Conservation (phyloP, 2,113 vertebrate genomes). For the Rostratula benghalensis region DNA sequence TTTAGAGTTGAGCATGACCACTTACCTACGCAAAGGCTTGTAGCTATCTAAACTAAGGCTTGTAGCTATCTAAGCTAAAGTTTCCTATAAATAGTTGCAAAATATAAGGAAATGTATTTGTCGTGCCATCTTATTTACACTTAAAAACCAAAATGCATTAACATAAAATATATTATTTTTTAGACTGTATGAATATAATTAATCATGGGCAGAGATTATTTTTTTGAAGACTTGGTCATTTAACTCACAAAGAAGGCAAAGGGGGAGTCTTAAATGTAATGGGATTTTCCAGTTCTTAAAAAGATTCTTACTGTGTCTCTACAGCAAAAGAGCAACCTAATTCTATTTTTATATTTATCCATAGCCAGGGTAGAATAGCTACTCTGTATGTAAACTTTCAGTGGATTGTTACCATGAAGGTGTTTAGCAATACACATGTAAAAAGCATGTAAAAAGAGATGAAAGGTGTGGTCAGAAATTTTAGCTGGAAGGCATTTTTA, state of each 20-base stretch:
- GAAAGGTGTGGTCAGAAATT: conserved; percentile 16
- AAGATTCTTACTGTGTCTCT: background rate
- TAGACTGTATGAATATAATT: background rate
- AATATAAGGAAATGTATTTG: background rate
- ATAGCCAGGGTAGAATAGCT: background rate
- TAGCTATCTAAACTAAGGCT: background rate
- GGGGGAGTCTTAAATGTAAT: background rate
- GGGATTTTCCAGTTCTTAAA: background rate
- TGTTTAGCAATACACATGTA: background rate
- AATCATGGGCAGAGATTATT: background rate
- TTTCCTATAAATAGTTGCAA: background rate
- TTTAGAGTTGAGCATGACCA: background rate
- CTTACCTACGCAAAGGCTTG: background rate
- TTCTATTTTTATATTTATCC: conserved; percentile 15
- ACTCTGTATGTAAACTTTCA: background rate
- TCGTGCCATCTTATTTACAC: background rate
- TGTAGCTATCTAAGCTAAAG: background rate
- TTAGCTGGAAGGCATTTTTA: conserved; percentile 47
- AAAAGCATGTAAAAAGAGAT: conserved; percentile 3
- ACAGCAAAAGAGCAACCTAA: background rate
- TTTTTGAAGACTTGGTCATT: background rate
- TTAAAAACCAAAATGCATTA: background rate
- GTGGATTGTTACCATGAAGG: background rate
- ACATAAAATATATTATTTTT: background rate
- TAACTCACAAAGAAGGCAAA: background rate